phyloP scores from a whole-genome alignment of 2,888 invertebrate genomes.

The Diloba caeruleocephala region DNA sequence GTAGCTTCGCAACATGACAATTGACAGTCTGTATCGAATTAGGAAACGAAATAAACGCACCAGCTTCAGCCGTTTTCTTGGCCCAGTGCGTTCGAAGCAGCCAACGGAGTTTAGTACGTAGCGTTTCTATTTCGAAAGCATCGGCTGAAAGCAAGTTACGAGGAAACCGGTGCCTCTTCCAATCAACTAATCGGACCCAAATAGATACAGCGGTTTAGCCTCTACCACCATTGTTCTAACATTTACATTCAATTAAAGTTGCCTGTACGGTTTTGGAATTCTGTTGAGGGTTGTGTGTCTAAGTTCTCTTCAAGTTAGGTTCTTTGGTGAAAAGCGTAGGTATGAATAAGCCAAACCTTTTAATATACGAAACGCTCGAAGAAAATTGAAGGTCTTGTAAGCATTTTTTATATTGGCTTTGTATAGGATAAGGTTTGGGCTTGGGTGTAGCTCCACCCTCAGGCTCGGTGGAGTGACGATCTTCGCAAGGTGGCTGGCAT shows the following conservation, averaged over 20 bases:
- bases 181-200: constrained; percentile 52
- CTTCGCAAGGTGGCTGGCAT: too few species aligned
- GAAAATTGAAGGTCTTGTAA: too few species aligned
- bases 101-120: constrained; percentile 50
- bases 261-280: constrained; percentile 23
- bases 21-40: too few species aligned
- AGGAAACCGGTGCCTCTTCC: constrained; percentile 32
- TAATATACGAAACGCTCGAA: too few species aligned
- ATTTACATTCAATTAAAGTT: constrained; percentile 49
- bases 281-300: constrained; percentile 11
- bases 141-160: constrained; percentile 38
- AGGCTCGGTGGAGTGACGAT: too few species aligned
- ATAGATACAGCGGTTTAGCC: constrained; percentile 49
- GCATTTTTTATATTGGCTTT: too few species aligned
- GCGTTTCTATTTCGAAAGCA: constrained; percentile 64
- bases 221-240: constrained; percentile 40
- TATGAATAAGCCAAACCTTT: too few species aligned
- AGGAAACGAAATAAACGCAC: not conserved
- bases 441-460: too few species aligned
- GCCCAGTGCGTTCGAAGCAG: constrained; percentile 46
- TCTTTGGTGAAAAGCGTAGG: not conserved
- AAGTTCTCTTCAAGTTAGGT: constrained; percentile 14
- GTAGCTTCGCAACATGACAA: too few species aligned
- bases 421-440: too few species aligned
- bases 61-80: constrained; percentile 8